phyloP scores from a whole-genome alignment of 2,797 vertebrate genomes.

The Xenentodon cancila region DNA sequence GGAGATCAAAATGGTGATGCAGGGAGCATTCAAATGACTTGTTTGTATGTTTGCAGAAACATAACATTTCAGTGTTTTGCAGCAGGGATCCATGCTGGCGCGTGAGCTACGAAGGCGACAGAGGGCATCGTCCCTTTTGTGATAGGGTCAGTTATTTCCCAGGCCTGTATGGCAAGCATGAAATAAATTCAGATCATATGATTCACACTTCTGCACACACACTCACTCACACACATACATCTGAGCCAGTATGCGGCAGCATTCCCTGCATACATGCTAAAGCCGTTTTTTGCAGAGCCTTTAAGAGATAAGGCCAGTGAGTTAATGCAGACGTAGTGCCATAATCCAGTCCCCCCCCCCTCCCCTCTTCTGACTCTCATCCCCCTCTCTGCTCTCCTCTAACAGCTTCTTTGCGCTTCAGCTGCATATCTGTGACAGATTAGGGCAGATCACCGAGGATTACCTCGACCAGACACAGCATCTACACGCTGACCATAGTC shows the following conservation, averaged over 20 bases:
- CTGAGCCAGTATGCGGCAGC: conserved; percentile 25
- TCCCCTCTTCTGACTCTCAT: conserved; percentile 50
- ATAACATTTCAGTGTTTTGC: neutral
- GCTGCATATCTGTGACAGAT: conserved; percentile 84
- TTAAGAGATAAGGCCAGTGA: conserved; percentile 82
- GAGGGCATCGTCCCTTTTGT: conserved; percentile 22
- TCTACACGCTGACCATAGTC: conserved; percentile 73
- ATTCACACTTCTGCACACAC: conserved; percentile 23
- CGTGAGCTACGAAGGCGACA: conserved; percentile 26
- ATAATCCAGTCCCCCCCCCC: conserved; percentile 76
- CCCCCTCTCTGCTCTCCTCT: conserved; percentile 42
- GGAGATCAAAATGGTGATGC: neutral
- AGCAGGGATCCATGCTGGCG: neutral
- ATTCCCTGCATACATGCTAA: conserved; percentile 64
- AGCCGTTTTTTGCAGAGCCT: conserved; percentile 77
- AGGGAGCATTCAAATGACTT: too few species aligned
- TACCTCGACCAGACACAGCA: conserved; percentile 77
- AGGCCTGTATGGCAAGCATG: conserved; percentile 52
- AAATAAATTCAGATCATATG: conserved; percentile 58
- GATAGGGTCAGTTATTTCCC: conserved; percentile 45
- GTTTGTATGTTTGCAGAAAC: neutral
- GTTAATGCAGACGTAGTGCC: conserved; percentile 79
- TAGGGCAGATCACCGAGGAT: conserved; percentile 84
- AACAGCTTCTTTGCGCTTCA: conserved; percentile 76
- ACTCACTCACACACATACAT: conserved; percentile 17